Base-by-base conservation (phyloP, 2,797 vertebrate species). In the Protosalanx chinensis region DNA sequence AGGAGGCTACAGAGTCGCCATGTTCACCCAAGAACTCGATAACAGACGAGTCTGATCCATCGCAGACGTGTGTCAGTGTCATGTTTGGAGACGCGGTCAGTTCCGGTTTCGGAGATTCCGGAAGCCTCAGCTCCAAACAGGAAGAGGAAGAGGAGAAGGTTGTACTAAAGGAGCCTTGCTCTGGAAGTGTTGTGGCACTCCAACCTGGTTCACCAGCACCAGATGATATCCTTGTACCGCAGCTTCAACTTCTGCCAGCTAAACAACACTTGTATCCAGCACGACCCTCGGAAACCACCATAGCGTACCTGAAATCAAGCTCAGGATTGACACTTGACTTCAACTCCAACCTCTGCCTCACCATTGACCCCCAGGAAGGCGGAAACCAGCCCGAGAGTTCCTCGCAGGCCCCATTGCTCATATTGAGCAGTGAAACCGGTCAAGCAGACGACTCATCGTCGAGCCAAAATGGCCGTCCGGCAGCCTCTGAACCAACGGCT, bases 301-400 rank as follows among this genome's bases (percentile, higher is more conserved):
- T 13, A 35, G 70, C 53, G 3, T 74, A 73, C 35, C 67, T 77
- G 18, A 59, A 60, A 59, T 72, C 78, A 58, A 83, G 81, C 37
- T 63, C 83, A 32, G 33, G 58, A 37, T 29, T 72, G 5, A 35
- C 32, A 5, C 53, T 84, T 20, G 89, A 91, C 72, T 75, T 74
- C 68, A 91, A 91, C 70, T 78, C 84, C 46, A 90, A 90, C 51
- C 5, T 84, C 23, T 68, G 59, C 72, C 77, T 82, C 61, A 53
- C 69, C 72, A 27, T 77, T 58, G 78, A 83, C 41, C 8, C 63
- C 0, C 18, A 13, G 10, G 59, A 61, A 76, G 71, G 84, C 35
- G 7, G 20, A 29, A 67, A 74, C 33, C 18, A 56, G 15, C n/a
- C 61, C 6, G 29, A 49, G 32, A 51, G 66, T 6, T 29, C 59